Base-by-base conservation (phyloP, 2,797 vertebrate genomes). In the Notamacropus eugenii region DNA sequence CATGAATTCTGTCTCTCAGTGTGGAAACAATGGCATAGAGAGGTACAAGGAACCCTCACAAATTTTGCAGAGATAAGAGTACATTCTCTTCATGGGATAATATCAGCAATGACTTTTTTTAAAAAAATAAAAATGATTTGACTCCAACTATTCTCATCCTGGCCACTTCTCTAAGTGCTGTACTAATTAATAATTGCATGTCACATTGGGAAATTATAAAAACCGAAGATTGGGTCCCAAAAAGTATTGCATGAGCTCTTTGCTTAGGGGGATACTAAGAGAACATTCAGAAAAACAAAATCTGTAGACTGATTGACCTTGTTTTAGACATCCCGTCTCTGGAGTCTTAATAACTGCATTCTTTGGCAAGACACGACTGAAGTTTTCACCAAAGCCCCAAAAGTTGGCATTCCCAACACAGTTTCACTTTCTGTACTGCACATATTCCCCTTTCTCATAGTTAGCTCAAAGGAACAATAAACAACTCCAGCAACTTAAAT, bases 401-500 rank as follows among this genome's bases (percentile, higher is more conserved):
- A 28, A 74, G 54, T n/a, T 54, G 91, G 92, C 93, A 40, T 95
- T 94, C 93, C 55, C 31, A 9, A 67, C 3, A n/a, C 5, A 46
- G 54, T 57, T 97, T 95, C 93, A 29, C 58, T 96, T 95, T 58
- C 96, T 90, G 27, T 31, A 50, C 4, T 0, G 62, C 59, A 67
- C 50, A 34, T 0, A 57, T 31, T 28, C 74, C 3, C 93, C 34
- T 46, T 90, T 62, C 93, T 90, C 96, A 92, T 40, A 52, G 96
- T 92, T 92, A 93, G 90, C 95, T 96, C 94, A 31, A 13, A 55
- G 31, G 59, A 22, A 40, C 22, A 87, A 87, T 24, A 82, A 82
- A 82, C 40, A 46, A 50, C 40, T 46, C 12, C 1, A 50, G 22
- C 22, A 50, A 46, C 40, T 87, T 27, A 82, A 74, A 74, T 22